Percentiles rank a stretch among this genome's conserved stretches.
These are phyloP conservation scores for Andrena marginata DNA, from an alignment of 2,888 invertebrate species.

Conservation along the genomic window DNA sequence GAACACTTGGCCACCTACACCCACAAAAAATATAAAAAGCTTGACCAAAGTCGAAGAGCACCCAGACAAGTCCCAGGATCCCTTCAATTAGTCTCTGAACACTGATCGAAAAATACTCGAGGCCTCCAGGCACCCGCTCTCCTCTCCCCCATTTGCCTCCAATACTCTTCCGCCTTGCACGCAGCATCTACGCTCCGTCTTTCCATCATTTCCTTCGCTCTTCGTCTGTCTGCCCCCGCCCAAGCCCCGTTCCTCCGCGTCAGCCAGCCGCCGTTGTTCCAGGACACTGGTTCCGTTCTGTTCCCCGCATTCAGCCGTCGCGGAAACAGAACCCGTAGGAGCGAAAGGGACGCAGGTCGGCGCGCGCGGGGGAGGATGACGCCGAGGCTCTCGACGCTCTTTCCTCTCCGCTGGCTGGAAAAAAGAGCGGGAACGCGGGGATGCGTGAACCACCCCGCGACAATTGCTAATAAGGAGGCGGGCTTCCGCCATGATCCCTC, in stretches of 20 bases:
- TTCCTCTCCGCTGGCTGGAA: slow-evolving; percentile 64
- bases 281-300: slow-evolving; percentile 68
- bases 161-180: slow-evolving; percentile 41
- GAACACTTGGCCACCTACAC: too few relatives aligned
- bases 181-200: slow-evolving; percentile 38
- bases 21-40: too few relatives aligned
- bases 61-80: too few relatives aligned
- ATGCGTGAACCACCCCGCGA: slow-evolving; percentile 50
- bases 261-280: slow-evolving; percentile 59
- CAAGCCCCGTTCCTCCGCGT: slow-evolving; percentile 34
- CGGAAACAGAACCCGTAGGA: slow-evolving; percentile 36
- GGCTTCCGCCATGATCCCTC: slow-evolving; percentile 48
- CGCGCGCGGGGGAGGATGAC: slow-evolving; percentile 28
- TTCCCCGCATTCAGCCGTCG: slow-evolving; percentile 58
- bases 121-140: not conserved
- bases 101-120: not conserved
- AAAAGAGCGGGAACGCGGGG: slow-evolving; percentile 52
- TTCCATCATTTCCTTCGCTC: slow-evolving; percentile 44
- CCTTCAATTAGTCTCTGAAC: too few relatives aligned
- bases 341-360: slow-evolving; percentile 30
- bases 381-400: slow-evolving; percentile 50
- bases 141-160: not conserved
- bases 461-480: slow-evolving; percentile 72
- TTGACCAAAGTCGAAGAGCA: too few relatives aligned
- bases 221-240: slow-evolving; percentile 39